Conservation (phyloP, 2,888 invertebrate genomes). For the Amphipyra berbera region DNA sequence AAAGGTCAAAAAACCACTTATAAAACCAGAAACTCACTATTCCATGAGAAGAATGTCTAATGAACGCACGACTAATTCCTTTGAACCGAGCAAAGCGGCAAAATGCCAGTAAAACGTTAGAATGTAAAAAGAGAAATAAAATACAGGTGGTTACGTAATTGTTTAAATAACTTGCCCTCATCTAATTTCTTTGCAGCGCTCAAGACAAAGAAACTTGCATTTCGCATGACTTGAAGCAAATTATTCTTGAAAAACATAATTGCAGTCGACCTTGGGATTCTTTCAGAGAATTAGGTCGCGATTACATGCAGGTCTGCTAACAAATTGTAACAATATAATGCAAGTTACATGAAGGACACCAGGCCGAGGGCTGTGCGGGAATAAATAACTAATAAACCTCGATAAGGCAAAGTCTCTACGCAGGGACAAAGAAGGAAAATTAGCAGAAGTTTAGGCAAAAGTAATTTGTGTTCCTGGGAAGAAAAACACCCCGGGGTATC, state of each 20-base stretch:
- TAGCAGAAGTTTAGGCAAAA: slow-evolving; percentile 41
- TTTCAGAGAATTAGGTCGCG: slow-evolving; percentile 43
- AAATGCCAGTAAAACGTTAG: not conserved
- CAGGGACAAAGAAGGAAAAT: slow-evolving; percentile 48
- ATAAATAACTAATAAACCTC: slow-evolving; percentile 87
- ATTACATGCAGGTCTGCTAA: slow-evolving; percentile 25
- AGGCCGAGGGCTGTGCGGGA: slow-evolving; percentile 67
- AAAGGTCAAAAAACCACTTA: too few relatives aligned
- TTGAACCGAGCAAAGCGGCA: slow-evolving; percentile 2
- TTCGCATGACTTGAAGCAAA: slow-evolving; percentile 40
- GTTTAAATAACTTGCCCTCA: slow-evolving; percentile 36
- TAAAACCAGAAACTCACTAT: too few relatives aligned
- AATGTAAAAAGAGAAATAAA: slow-evolving; percentile 19
- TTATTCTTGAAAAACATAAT: slow-evolving; percentile 34
- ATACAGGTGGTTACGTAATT: slow-evolving; percentile 33
- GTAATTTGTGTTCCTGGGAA: not conserved
- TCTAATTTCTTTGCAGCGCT: slow-evolving; percentile 39
- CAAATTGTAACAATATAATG: slow-evolving; percentile 67
- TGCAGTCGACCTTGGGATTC: slow-evolving; percentile 40
- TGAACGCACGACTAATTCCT: not conserved
- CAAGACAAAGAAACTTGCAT: slow-evolving; percentile 45
- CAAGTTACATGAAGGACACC: slow-evolving; percentile 80
- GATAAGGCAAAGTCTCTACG: slow-evolving; percentile 75
- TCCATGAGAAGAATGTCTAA: not conserved
- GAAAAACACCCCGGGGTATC: too few relatives aligned